A percentile compares a stretch with the other conserved stretches of the same genome.
phyloP scores from a whole-genome alignment of 2,113 vertebrate genomes.

The Ochotona princeps region DNA sequence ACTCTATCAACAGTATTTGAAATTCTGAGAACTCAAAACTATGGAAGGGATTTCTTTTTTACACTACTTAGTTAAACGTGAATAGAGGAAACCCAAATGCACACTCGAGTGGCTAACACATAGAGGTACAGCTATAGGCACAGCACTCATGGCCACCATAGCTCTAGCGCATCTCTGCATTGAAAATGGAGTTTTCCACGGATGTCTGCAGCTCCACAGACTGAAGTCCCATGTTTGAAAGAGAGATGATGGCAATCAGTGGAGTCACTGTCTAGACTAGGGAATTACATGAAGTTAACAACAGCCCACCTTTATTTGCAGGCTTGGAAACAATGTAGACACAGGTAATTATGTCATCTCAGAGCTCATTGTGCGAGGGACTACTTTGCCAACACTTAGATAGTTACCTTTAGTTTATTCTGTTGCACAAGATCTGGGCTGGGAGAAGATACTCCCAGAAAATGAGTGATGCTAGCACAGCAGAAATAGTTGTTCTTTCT shows the following conservation, averaged over 20 bases:
- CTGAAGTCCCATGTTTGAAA: rapidly evolving
- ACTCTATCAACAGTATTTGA: not conserved
- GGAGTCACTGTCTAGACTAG: rapidly evolving
- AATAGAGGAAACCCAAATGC: not conserved
- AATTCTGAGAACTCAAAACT: not conserved
- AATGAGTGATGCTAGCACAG: rapidly evolving
- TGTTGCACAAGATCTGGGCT: too few species aligned
- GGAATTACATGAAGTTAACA: not conserved
- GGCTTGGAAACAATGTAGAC: not conserved
- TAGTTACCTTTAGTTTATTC: not conserved
- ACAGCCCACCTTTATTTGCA: not conserved
- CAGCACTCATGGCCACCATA: not conserved
- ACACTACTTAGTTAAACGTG: not conserved
- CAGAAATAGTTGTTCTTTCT: not conserved
- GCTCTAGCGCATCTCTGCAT: too few species aligned
- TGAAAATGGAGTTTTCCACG: rapidly evolving
- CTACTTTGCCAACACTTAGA: not conserved
- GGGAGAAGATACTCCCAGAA: not conserved
- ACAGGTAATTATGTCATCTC: not conserved
- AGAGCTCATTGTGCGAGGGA: not conserved
- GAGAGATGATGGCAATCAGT: not conserved
- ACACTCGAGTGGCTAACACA: not conserved
- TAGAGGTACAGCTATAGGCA: too few species aligned
- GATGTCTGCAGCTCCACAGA: not conserved
- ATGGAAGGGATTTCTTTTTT: not conserved